These are phyloP conservation scores for Drosophila austrosaltans DNA, from an alignment of 2,888 invertebrate genomes.

Conservation along the genomic window DNA sequence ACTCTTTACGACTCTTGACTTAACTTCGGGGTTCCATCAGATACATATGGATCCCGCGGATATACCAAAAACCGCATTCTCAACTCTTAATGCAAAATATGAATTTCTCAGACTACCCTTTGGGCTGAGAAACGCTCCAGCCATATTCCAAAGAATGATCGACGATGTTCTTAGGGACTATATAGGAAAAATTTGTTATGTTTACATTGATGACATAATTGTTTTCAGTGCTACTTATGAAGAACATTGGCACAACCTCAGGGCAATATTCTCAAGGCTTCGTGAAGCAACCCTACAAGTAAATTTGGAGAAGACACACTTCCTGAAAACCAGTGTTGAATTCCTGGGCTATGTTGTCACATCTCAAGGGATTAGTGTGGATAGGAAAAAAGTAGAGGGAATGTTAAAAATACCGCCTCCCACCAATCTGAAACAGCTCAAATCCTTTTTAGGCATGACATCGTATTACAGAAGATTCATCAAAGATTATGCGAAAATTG, in stretches of 20 bases:
- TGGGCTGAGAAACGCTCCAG: neutral
- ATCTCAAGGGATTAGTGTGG: too few species aligned
- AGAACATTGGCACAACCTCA: constrained; percentile 16
- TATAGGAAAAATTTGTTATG: constrained; percentile 33
- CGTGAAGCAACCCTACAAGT: constrained; percentile 6
- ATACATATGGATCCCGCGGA: constrained; percentile 41
- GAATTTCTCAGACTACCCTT: constrained; percentile 38
- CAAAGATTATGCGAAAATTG: too few species aligned
- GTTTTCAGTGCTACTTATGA: constrained; percentile 18
- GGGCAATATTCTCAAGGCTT: neutral
- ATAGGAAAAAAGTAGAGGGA: too few species aligned
- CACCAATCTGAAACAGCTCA: too few species aligned
- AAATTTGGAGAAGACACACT: constrained; percentile 10
- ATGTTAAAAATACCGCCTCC: too few species aligned
- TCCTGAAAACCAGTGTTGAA: constrained; percentile 3
- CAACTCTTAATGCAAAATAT: constrained; percentile 22
- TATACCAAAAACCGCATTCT: constrained; percentile 1
- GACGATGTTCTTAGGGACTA: constrained; percentile 1
- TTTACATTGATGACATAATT: constrained; percentile 35
- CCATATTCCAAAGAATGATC: constrained; percentile 12
- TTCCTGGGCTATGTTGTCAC: constrained; percentile 17
- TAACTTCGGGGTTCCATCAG: constrained; percentile 50
- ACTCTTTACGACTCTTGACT: constrained; percentile 50
- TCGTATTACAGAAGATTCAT: too few species aligned
- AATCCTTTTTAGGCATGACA: too few species aligned